Evolutionary conservation across 2,888 invertebrate species (phyloP).

Genomic region (Drosophila niveifrons): DNA sequence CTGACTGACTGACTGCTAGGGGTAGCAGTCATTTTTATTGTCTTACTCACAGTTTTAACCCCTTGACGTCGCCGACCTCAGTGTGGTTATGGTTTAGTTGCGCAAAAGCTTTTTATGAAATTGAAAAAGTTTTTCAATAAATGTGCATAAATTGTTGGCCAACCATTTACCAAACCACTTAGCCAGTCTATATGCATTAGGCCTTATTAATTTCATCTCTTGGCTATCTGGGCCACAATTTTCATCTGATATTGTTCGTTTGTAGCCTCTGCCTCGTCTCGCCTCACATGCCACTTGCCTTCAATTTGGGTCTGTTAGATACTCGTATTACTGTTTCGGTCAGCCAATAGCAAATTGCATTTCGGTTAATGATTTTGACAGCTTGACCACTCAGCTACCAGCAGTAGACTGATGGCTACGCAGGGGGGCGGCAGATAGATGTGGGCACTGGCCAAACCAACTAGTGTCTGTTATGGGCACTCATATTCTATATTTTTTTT

Average conservation of each 20-base stretch:
- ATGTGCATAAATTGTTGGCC: slow-evolving; percentile 58
- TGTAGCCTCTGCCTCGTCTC: neutral
- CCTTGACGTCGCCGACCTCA: slow-evolving; percentile 53
- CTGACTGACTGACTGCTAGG: slow-evolving; percentile 3
- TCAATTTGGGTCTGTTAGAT: neutral
- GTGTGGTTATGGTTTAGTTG: slow-evolving; percentile 48
- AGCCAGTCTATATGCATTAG: slow-evolving; percentile 35
- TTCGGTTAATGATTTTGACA: slow-evolving; percentile 60
- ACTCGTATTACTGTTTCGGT: slow-evolving; percentile 14
- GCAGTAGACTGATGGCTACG: slow-evolving; percentile 3
- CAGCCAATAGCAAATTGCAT: slow-evolving; percentile 43
- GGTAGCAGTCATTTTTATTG: slow-evolving; percentile 56
- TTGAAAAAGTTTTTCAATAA: slow-evolving; percentile 84
- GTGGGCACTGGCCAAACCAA: neutral
- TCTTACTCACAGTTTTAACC: slow-evolving; percentile 62
- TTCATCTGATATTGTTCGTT: slow-evolving; percentile 1
- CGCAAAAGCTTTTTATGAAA: slow-evolving; percentile 72
- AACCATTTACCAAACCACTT: slow-evolving; percentile 19
- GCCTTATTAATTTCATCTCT: slow-evolving; percentile 42
- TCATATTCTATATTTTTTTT: slow-evolving; percentile 60
- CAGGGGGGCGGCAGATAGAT: neutral
- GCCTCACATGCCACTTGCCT: slow-evolving; percentile 12
- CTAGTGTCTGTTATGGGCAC: slow-evolving; percentile 41
- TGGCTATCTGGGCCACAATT: slow-evolving; percentile 7
- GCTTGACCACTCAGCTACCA: slow-evolving; percentile 35